Conservation (phyloP, 2,888 invertebrate species). For the Drosophila neoperkinsi region DNA sequence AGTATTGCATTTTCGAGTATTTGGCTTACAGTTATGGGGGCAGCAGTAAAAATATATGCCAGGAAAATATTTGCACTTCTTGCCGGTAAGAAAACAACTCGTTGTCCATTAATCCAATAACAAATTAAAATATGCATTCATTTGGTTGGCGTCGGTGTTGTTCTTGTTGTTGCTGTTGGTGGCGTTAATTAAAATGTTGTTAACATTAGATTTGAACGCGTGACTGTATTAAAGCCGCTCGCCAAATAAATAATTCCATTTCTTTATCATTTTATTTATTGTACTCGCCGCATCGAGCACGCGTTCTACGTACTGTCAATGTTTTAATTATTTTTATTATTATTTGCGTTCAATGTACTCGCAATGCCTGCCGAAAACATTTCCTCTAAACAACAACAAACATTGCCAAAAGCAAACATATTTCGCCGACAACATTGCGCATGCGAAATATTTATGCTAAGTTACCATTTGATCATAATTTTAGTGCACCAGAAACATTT, state of each 20-base stretch:
- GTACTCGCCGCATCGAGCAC: slow-evolving; percentile 10
- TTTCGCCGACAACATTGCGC: slow-evolving; percentile 28
- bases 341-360: slow-evolving; percentile 54
- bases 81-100: slow-evolving; percentile 30
- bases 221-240: slow-evolving; percentile 62
- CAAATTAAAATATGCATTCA: slow-evolving; percentile 44
- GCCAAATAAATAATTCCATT: slow-evolving; percentile 72
- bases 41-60: slow-evolving; percentile 39
- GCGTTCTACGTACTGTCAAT: slow-evolving; percentile 39
- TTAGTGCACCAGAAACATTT: slow-evolving; percentile 42
- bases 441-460: slow-evolving; percentile 42
- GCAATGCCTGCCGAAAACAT: slow-evolving; percentile 1
- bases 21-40: slow-evolving; percentile 12
- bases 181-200: slow-evolving; percentile 74
- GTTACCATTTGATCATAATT: slow-evolving; percentile 69
- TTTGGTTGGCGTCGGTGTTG: slow-evolving; percentile 22
- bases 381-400: slow-evolving; percentile 42
- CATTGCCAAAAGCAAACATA: slow-evolving; percentile 21
- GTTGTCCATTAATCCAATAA: slow-evolving; percentile 47
- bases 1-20: slow-evolving; percentile 24
- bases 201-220: slow-evolving; percentile 77
- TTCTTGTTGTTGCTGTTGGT: slow-evolving; percentile 25
- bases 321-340: slow-evolving; percentile 55
- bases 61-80: slow-evolving; percentile 52
- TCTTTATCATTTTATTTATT: slow-evolving; percentile 68